Conservation (phyloP, 2,888 invertebrate genomes). For the Meiosimyza platycephala region DNA sequence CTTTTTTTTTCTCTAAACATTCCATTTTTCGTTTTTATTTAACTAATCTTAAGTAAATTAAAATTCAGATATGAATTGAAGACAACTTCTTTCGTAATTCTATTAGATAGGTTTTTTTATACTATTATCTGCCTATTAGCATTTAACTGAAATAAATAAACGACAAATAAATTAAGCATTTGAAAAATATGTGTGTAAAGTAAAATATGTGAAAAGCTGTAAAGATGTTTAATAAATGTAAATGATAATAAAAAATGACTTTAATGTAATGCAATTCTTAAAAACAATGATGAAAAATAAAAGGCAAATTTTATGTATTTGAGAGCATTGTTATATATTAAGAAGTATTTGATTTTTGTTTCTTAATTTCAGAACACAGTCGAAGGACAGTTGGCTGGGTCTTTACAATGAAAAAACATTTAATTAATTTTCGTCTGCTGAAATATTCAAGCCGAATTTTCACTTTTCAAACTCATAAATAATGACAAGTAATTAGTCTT, state of each 20-base stretch:
- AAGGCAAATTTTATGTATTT: no score
- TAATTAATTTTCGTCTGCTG: no score
- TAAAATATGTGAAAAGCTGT: slow-evolving; percentile 22
- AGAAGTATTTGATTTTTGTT: no score
- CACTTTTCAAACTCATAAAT: no score
- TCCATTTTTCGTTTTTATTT: neutral
- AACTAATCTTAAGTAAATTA: neutral
- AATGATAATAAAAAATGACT: neutral
- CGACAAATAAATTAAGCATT: neutral
- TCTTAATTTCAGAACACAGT: no score
- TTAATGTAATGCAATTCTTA: no score
- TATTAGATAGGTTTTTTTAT: slow-evolving; percentile 4
- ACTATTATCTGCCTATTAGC: slow-evolving; percentile 1
- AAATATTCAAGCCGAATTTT: no score
- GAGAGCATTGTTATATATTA: no score
- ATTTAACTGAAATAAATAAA: slow-evolving; percentile 2
- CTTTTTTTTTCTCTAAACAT: neutral
- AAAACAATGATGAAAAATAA: no score
- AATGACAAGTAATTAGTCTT: no score
- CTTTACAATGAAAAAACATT: no score
- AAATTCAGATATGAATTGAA: neutral
- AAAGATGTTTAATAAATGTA: slow-evolving; percentile 20
- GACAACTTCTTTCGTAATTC: neutral
- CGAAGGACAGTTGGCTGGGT: no score
- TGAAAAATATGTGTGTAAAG: slow-evolving; percentile 27